Conservation (phyloP, 2,797 vertebrate species). For the Enteromius fasciolatus region DNA sequence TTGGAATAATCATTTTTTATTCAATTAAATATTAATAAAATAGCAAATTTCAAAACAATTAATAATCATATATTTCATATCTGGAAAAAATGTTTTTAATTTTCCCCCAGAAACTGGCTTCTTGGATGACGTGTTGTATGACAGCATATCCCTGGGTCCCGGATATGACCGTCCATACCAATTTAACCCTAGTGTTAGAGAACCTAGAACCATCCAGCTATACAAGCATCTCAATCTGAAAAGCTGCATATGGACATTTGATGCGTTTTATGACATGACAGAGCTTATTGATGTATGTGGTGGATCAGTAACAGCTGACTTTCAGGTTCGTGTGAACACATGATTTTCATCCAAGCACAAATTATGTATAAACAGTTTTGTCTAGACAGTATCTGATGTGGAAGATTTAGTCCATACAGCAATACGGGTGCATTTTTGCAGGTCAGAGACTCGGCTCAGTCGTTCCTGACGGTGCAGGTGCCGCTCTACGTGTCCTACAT, state of each 20-base stretch:
- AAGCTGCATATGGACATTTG: slow-evolving; percentile 98
- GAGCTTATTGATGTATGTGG: slow-evolving; percentile 95
- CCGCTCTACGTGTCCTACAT: slow-evolving; percentile 97
- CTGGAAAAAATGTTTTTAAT: not conserved
- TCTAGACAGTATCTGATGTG: not conserved
- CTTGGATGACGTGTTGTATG: slow-evolving; percentile 84
- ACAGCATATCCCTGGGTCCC: slow-evolving; percentile 85
- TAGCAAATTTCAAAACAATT: not conserved
- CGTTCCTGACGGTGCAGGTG: slow-evolving; percentile 94
- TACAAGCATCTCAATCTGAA: slow-evolving; percentile 98
- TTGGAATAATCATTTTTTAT: not conserved
- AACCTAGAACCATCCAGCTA: slow-evolving; percentile 89
- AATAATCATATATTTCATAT: not conserved
- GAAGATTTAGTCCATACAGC: slow-evolving; percentile 23
- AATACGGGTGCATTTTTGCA: slow-evolving; percentile 62
- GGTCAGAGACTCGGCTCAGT: slow-evolving; percentile 97
- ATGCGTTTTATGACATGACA: slow-evolving; percentile 97
- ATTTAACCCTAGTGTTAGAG: slow-evolving; percentile 86
- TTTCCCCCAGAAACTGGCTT: slow-evolving; percentile 86
- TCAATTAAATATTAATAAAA: not conserved
- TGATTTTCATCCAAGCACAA: slow-evolving; percentile 7
- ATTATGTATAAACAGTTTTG: not conserved
- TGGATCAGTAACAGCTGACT: slow-evolving; percentile 94
- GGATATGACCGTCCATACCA: slow-evolving; percentile 95
- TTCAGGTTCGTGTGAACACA: slow-evolving; percentile 82